Base-by-base conservation (phyloP, 1,140 invertebrate species). In the Ostrea denselamellosa region DNA sequence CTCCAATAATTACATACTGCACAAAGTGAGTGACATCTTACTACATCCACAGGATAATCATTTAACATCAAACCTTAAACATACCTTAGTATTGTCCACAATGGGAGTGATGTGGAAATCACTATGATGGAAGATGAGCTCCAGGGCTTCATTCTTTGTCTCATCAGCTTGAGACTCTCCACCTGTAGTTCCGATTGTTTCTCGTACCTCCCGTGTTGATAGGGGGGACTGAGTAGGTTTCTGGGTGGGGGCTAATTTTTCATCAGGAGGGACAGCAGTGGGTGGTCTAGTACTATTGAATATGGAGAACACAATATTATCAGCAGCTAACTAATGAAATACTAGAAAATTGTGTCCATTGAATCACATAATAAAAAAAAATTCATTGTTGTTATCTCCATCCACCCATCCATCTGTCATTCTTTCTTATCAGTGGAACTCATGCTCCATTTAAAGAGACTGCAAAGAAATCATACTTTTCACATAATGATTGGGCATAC, bases 81-180 rank as follows among this genome's bases (percentile, higher is more conserved):
- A 62, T 85, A 95, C 94, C 93, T 94, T 94, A 44, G 92, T 91
- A 86, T 94, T 94, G 87, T 95, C 94, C 25, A 94, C 90, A 81
- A 95, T 94, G 10, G 92, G 91, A 19, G 93, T 93, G 10, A 94
- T 86, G 14, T 89, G 90, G 88, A 94, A 94, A 85, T 95, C 94
- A 86, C 91, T 93, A n/a, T 92, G 90, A 88, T 94, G 94, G 87
- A 92, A 95, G 22, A 94, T 92, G 7, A 95, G 90, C 53, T 91
- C 90, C 34, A 92, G 85, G 56, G 91, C 90, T 25, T 92, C 90
- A 68, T 87, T 91, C 44, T 86, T 90, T 28, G 87, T 90, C 44
- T 90, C 90, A 22, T 87, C 89, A n/a, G 90, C 85, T n/a, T 87
- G 81, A 34, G 86, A 62, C 54, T 89, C 87, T 8, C 90, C 91